phyloP scores from a whole-genome alignment of 1,140 invertebrate species.

The Ips nitidus region DNA sequence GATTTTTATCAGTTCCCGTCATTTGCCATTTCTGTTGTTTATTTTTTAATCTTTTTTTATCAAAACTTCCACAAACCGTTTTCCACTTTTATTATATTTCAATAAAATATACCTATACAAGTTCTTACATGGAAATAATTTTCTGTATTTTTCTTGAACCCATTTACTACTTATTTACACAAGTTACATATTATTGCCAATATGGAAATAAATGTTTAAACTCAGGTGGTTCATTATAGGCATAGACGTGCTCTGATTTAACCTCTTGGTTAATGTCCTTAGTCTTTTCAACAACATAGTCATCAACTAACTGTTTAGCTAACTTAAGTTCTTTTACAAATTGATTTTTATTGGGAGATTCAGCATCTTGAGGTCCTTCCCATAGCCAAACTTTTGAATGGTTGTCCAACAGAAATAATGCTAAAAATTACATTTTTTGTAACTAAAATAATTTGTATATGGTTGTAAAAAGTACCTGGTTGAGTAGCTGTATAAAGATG shows the following conservation, averaged over 20 bases:
- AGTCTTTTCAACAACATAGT: slow-evolving; percentile 32
- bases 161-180: no score
- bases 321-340: slow-evolving; percentile 26
- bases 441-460: slow-evolving; percentile 3
- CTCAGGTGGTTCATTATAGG: slow-evolving; percentile 32
- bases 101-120: no score
- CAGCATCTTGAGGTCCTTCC: slow-evolving; percentile 25
- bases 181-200: slow-evolving; percentile 17
- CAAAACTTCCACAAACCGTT: no score
- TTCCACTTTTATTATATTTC: no score
- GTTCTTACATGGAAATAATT: no score
- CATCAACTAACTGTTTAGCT: slow-evolving; percentile 15
- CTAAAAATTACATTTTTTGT: slow-evolving; percentile 17
- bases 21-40: no score
- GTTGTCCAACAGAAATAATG: slow-evolving; percentile 40
- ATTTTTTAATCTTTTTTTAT: no score
- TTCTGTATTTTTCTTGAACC: no score
- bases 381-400: slow-evolving; percentile 40
- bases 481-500: slow-evolving; percentile 39
- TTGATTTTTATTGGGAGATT: neutral
- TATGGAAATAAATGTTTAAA: slow-evolving; percentile 40
- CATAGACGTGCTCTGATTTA: slow-evolving; percentile 18
- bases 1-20: no score
- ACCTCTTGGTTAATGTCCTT: slow-evolving; percentile 16
- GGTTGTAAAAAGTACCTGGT: slow-evolving; percentile 30